Evolutionary conservation across 2,113 vertebrate species (phyloP).

Genomic region (Macrotus californicus): DNA sequence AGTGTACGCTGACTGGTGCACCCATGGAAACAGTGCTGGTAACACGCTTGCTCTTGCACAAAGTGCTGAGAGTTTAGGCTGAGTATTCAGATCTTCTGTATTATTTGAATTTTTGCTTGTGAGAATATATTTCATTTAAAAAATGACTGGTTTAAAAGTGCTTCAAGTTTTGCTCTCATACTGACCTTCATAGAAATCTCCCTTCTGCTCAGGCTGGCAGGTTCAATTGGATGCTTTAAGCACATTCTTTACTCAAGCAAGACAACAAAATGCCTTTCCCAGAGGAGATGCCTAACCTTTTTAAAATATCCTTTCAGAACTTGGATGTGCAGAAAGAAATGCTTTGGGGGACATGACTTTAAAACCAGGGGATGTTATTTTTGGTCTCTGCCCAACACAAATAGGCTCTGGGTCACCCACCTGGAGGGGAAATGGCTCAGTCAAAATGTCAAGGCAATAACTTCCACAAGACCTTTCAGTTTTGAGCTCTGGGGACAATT

Average conservation of each 20-base stretch:
- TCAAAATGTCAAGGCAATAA: conserved; percentile 70
- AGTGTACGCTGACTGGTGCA: neutral
- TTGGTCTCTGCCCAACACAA: conserved; percentile 30
- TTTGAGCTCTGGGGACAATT: conserved; percentile 30
- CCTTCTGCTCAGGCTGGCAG: neutral
- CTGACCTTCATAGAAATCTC: neutral
- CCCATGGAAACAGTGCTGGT: neutral
- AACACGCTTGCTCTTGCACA: neutral
- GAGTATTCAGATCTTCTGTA: neutral
- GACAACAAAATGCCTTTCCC: conserved; percentile 41
- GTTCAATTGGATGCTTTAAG: neutral
- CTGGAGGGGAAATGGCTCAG: conserved; percentile 62
- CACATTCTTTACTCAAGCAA: conserved; percentile 9
- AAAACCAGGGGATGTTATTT: conserved; percentile 50
- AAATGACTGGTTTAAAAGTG: neutral
- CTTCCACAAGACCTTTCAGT: conserved; percentile 60
- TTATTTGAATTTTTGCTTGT: neutral
- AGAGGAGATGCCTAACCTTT: conserved; percentile 57
- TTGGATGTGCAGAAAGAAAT: neutral
- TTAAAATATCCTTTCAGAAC: neutral
- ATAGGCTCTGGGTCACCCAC: conserved; percentile 54
- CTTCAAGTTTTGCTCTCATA: neutral
- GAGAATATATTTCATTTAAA: neutral
- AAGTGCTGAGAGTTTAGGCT: neutral
- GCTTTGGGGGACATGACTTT: conserved; percentile 17